Conservation (phyloP, 2,113 vertebrate genomes). For the Vidua chalybeata region DNA sequence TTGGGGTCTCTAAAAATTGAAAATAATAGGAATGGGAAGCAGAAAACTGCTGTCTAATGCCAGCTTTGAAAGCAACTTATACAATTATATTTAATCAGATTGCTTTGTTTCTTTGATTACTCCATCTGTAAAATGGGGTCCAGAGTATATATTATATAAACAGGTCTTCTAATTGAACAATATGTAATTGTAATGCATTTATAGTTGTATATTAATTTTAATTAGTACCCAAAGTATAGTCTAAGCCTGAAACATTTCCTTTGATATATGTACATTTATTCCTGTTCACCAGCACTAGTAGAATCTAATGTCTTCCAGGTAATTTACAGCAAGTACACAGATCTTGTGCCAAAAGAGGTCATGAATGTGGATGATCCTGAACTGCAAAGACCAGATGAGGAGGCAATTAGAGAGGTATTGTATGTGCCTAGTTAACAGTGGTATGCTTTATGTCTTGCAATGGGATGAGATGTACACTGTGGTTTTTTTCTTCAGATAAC, state of each 20-base stretch:
- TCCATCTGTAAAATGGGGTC: background rate
- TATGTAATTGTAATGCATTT: background rate
- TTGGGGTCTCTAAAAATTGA: background rate
- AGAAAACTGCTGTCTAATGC: background rate
- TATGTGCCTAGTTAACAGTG: background rate
- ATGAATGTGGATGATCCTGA: conserved; percentile 90
- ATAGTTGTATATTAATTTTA: background rate
- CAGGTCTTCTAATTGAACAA: background rate
- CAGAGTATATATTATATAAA: background rate
- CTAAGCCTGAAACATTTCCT: background rate
- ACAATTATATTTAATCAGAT: background rate
- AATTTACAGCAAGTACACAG: conserved; percentile 97
- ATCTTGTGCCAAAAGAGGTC: conserved; percentile 95
- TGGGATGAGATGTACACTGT: background rate
- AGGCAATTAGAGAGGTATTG: conserved; percentile 90
- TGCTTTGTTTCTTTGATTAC: background rate
- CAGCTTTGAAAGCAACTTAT: background rate
- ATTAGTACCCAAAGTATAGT: background rate
- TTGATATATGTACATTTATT: background rate
- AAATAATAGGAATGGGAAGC: background rate
- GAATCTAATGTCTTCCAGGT: conserved; percentile 78
- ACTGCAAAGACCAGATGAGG: conserved; percentile 91
- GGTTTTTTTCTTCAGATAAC: conserved; percentile 83
- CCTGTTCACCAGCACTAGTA: conserved; percentile 22
- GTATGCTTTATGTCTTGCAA: background rate